Conservation (phyloP, 2,113 vertebrate species). For the Brienomyrus longianalis region DNA sequence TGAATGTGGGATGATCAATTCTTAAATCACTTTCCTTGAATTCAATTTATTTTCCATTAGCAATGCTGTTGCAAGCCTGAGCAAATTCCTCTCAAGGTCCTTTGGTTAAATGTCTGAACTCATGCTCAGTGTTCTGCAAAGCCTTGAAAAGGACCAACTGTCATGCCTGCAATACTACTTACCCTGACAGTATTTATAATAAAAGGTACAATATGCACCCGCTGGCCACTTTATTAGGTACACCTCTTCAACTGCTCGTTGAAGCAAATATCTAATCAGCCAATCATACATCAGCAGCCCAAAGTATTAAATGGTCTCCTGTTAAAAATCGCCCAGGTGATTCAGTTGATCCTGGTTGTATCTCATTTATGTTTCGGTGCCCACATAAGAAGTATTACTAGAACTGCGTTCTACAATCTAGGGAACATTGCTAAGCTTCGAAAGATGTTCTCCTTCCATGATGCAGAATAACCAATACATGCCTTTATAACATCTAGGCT, state of each 20-base stretch:
- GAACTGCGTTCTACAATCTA: too few relatives aligned
- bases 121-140: not conserved
- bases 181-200: not conserved
- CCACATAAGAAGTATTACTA: not conserved
- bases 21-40: not conserved
- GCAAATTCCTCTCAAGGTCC: not conserved
- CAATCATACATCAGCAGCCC: not conserved
- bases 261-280: not conserved
- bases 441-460: too few relatives aligned
- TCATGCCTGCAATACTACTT: not conserved
- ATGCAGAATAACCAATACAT: too few relatives aligned
- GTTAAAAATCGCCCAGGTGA: too few relatives aligned
- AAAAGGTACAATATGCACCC: not conserved
- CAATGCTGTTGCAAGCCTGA: not conserved
- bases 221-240: not conserved
- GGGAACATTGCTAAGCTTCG: too few relatives aligned
- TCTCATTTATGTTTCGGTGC: not conserved
- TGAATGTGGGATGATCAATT: not conserved
- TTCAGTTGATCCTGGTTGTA: not conserved
- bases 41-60: not conserved
- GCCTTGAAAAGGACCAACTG: not conserved
- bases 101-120: not conserved
- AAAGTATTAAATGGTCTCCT: not conserved
- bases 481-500: too few relatives aligned
- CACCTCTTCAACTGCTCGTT: not conserved